phyloP scores from a whole-genome alignment of 2,113 vertebrate species.

The Turnix velox region DNA sequence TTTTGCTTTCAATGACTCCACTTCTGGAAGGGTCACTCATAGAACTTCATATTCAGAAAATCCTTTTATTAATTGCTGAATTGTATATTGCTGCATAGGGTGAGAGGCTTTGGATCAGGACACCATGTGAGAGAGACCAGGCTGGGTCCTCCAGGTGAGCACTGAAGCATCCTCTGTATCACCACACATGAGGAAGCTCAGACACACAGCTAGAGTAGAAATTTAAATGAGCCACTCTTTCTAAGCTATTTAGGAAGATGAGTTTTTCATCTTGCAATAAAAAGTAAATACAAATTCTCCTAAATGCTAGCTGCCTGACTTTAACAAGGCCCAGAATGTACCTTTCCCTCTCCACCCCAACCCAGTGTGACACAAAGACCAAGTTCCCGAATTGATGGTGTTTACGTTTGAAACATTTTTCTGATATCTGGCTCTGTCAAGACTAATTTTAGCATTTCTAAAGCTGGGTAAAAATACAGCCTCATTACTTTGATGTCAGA shows the following conservation, averaged over 20 bases:
- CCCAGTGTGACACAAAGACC: slow-evolving; percentile 20
- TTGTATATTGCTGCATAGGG: rapidly evolving
- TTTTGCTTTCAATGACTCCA: neutral
- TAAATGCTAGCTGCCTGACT: slow-evolving; percentile 19
- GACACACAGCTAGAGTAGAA: neutral
- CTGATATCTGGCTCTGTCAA: slow-evolving; percentile 78
- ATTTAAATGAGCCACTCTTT: neutral
- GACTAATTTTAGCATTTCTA: slow-evolving; percentile 81
- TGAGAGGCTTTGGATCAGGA: neutral
- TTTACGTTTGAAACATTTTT: slow-evolving; percentile 75
- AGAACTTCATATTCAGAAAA: neutral
- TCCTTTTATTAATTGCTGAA: neutral
- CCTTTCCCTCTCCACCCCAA: neutral
- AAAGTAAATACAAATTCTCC: slow-evolving; percentile 41
- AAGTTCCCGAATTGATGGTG: slow-evolving; percentile 65
- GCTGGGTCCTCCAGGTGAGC: neutral
- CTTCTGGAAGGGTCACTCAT: neutral
- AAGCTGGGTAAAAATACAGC: slow-evolving; percentile 82
- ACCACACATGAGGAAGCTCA: neutral
- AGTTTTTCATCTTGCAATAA: slow-evolving; percentile 21
- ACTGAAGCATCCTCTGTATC: rapidly evolving
- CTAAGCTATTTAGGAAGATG: slow-evolving; percentile 1
- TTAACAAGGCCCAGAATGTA: slow-evolving; percentile 36
- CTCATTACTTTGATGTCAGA: slow-evolving; percentile 82
- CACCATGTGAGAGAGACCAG: neutral